Evolutionary conservation across 2,888 invertebrate genomes (phyloP).

Genomic region (Athripsodes cinereus): DNA sequence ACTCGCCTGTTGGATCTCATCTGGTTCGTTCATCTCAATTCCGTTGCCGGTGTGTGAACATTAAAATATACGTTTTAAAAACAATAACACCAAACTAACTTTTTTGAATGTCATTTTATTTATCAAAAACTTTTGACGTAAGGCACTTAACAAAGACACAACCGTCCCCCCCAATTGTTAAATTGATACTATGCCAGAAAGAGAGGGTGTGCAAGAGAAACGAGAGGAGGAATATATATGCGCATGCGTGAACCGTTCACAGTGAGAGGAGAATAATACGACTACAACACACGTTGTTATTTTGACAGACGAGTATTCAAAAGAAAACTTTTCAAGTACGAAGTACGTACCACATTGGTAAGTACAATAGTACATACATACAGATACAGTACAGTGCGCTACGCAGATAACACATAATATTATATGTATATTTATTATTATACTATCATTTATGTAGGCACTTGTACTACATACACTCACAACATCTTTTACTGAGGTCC

Average conservation of each 20-base stretch:
- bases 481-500: too few relatives aligned
- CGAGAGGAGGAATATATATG: slow-evolving; percentile 1
- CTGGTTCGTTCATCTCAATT: slow-evolving; percentile 5
- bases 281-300: not conserved
- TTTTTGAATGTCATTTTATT: slow-evolving; percentile 4
- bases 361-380: too few relatives aligned
- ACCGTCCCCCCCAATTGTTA: slow-evolving; percentile 3
- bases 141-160: not conserved
- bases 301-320: not conserved
- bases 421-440: too few relatives aligned
- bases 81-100: not conserved
- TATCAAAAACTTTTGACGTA: slow-evolving; percentile 7
- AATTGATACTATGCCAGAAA: slow-evolving; percentile 8
- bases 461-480: too few relatives aligned
- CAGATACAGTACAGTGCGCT: too few relatives aligned
- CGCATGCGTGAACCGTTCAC: not conserved
- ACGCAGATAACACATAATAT: too few relatives aligned
- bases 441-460: too few relatives aligned
- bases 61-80: not conserved
- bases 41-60: not conserved
- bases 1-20: slow-evolving; percentile 6
- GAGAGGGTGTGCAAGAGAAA: slow-evolving; percentile 5
- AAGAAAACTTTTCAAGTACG: not conserved
- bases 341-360: too few relatives aligned
- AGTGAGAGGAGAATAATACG: slow-evolving; percentile 5